Base-by-base conservation (phyloP, 1,140 invertebrate genomes). In the Zaprionus vittiger region DNA sequence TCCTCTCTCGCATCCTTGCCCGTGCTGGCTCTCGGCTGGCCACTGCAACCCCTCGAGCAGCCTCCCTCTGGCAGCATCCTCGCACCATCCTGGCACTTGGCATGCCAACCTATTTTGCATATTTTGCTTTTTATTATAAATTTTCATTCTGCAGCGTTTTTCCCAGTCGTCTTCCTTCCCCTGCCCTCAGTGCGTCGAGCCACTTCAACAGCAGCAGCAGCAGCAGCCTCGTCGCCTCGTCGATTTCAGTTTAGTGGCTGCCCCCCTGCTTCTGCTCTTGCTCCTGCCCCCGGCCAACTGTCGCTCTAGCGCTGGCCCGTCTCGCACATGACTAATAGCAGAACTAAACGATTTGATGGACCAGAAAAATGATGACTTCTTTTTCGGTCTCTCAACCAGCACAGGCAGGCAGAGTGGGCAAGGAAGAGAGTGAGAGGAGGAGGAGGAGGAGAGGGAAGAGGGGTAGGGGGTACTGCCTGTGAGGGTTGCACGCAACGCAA, bases 341-440 rank as follows among this genome's bases (percentile, higher is more conserved):
- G 90, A 91, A 91, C 90, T 91, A 91, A 91, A 90, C 90, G 90
- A 91, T 91, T 91, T 91, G 90, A 91, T 91, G 90, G 90, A 91
- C 90, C 90, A 91, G 90, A 91, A 91, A 91, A 91, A 91, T 91
- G 90, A 91, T 90, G 90, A 91, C 90, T 91, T 91, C 86, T 91
- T 91, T 81, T 74, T 59, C 70, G 77, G 65, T 55, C 64, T 52
- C 28, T 52, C 28, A 15, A 44, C 14, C 64, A 65, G 64, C 22
- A 14, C 15, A n/a, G n/a, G 22, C 5, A 47, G 28, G 34, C 52
- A n/a, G 22, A 52, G 38, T 22, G 61, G 31, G 9, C 31, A 34
- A 34, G 31, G 9, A 11, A 15, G 37, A 37, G 57, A 56, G n/a
- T 47, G 37, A 24, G 28, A 15, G 62, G 12, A 52, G 7, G 20